Base-by-base conservation (phyloP, 2,113 vertebrate genomes). In the Psittacula cyanocephala region DNA sequence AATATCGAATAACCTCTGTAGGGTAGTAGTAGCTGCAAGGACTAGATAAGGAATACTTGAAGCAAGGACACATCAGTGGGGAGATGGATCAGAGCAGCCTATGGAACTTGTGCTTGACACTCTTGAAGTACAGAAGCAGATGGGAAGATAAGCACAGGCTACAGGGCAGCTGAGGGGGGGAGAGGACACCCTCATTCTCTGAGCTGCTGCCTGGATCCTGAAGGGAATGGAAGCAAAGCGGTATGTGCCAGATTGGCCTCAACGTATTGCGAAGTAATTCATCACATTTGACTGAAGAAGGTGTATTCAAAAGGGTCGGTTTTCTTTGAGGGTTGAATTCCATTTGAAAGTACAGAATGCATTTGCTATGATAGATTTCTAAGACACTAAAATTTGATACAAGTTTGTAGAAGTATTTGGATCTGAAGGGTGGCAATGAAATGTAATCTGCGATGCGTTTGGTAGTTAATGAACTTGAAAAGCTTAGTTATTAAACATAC, bases 171-270 rank as follows among this genome's bases (percentile, higher is more conserved):
- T 8, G 47, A 10, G 28, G 8, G 6, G 11, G 7, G 7, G 9
- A 6, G 22, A 10, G 25, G 62, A 6, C 17, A 7, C 3, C 1
- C 22, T 4, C 0, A 0, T 4, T 35, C 9, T 22, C 46, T 1
- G 16, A 44, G 25, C 24, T 3, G 15, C 64, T 28, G 33, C 23
- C 19, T 11, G 19, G 33, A 0, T 23, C 25, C 19, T 22, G 13
- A 7, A 35, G 39, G 39, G 55, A 19, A 18, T 8, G 11, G 22
- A 18, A 64, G 33, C 13, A 4, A 23, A 86, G 47, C 3, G 18
- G 12, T 9, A 1, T 11, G n/a, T 12, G 19, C 17, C 24, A 7
- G 16, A 22, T 4, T 29, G 2, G 10, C 55, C 15, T 64, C 10
- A 2, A 2, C 22, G n/a, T 23, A 85, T 69, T 18, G 5, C 0